A percentile compares a stretch with the other conserved stretches of the same genome.
phyloP scores from a whole-genome alignment of 2,113 vertebrate species.

The Cercopithecus mona region DNA sequence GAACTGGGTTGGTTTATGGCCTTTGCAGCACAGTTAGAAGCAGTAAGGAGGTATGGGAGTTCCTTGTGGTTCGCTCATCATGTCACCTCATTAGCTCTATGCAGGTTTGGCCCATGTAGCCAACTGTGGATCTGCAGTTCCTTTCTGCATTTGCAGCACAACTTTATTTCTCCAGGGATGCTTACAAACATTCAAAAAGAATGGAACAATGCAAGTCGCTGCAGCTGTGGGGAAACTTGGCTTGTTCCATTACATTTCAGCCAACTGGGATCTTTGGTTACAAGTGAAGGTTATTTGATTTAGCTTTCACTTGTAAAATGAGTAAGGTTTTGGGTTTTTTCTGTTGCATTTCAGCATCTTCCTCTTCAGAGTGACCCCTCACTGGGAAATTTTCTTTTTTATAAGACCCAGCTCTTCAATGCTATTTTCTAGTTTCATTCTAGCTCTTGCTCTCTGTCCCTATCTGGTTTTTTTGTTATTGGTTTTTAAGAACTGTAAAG shows the following conservation, averaged over 20 bases:
- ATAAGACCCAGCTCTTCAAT: not conserved
- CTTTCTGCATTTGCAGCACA: not conserved
- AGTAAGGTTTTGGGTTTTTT: not conserved
- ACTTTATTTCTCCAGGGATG: conserved; percentile 66
- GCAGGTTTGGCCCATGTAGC: not conserved
- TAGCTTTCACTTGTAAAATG: conserved; percentile 61
- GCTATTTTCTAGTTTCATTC: not conserved
- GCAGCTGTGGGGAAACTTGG: conserved; percentile 20
- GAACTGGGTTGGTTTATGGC: fast-evolving
- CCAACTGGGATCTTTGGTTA: conserved; percentile 67
- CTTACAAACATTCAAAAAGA: conserved; percentile 50
- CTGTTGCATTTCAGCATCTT: conserved; percentile 5
- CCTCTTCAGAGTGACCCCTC: not conserved
- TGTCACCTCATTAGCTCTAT: not conserved
- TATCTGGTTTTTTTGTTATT: not conserved
- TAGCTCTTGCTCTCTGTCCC: not conserved
- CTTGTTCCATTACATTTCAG: conserved; percentile 62
- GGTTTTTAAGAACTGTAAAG: not conserved
- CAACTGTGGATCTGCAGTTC: not conserved
- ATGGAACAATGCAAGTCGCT: conserved; percentile 19
- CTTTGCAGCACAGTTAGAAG: not conserved
- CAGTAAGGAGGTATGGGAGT: no score
- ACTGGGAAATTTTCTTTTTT: conserved; percentile 24
- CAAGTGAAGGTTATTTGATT: conserved; percentile 71
- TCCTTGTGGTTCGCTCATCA: not conserved